Evolutionary conservation across 1,140 invertebrate genomes (phyloP), one percentile per base, ranked within the genome.

Genomic region (Drosophila leontia): DNA sequence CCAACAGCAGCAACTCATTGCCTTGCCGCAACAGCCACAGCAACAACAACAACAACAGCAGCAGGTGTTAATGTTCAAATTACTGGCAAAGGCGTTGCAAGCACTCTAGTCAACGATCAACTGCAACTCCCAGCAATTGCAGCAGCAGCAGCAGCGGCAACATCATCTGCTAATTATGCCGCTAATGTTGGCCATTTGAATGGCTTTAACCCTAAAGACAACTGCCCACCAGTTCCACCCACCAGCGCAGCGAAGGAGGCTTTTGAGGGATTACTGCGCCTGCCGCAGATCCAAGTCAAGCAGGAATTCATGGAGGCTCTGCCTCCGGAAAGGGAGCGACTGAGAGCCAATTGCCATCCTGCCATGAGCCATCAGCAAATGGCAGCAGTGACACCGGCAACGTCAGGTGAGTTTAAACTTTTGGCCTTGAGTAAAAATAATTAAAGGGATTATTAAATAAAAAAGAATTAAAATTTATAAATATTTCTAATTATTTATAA

Each of bases 61-160:
- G 63, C 88, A 91, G 90, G 85, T 91, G 82, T 86, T 91, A 90
- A 90, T 91, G 85, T 78, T 83, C 88, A 91, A 91, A 91, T 91
- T 91, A 85, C 77, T 56, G 78, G 70, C 83, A 82, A 87, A 91
- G 88, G 88, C 87, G 83, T 91, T 87, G 59, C 75, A 56, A 50
- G 69, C 62, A 69, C 72, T 68, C 60, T 82, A 78, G 69, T 84
- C 84, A 77, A 84, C 67, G 80, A 88, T 84, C 84, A 86, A 77
- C 77, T 84, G 74, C 77, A 62, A 71, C 68, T 68, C 37, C 63
- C 64, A 37, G 64, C n/a, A 44, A 63, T 55, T 7, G 45, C 63
- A 17, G 42, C 41, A 41, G 15, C 39, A 41, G 53, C 60, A 12
- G 41, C 48, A 44, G 34, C 57, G 57, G 56, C 81, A 60, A 68